Conservation (phyloP, 64 coral and sea anemone genomes). For the Platygyra sinensis region DNA sequence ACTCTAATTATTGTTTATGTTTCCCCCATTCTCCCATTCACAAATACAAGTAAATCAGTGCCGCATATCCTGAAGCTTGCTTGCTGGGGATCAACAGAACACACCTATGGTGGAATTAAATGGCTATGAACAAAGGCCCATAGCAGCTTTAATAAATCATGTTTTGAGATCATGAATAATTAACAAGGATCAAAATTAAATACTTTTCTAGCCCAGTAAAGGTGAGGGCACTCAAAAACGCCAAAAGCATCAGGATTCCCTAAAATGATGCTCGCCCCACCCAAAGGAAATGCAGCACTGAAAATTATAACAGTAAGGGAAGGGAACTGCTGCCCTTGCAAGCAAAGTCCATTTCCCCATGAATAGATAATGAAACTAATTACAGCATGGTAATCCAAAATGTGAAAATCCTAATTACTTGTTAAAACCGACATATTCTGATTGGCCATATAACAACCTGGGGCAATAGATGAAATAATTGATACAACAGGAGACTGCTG, state of each 20-base stretch:
- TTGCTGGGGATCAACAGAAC: neutral
- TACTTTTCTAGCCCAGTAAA: neutral
- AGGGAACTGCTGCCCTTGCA: conserved; percentile 27
- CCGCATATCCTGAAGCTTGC: conserved; percentile 8
- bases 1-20: too few relatives aligned
- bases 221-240: conserved; percentile 16
- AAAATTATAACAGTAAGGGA: too few relatives aligned
- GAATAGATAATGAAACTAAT: too few relatives aligned
- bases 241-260: neutral
- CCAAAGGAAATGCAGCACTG: conserved; percentile 13
- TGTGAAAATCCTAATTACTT: too few relatives aligned
- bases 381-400: too few relatives aligned
- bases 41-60: neutral
- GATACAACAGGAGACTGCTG: neutral
- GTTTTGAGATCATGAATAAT: too few relatives aligned
- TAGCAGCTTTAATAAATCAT: neutral
- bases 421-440: too few relatives aligned
- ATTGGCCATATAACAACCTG: too few relatives aligned
- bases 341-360: neutral
- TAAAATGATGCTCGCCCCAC: conserved; percentile 32
- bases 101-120: conserved; percentile 11
- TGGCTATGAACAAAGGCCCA: conserved; percentile 5
- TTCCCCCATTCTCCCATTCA: neutral
- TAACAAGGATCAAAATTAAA: neutral
- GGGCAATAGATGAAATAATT: too few relatives aligned